These are phyloP conservation scores for Idris sp. DNA, from an alignment of 1,140 invertebrate genomes.

Conservation along the genomic window DNA sequence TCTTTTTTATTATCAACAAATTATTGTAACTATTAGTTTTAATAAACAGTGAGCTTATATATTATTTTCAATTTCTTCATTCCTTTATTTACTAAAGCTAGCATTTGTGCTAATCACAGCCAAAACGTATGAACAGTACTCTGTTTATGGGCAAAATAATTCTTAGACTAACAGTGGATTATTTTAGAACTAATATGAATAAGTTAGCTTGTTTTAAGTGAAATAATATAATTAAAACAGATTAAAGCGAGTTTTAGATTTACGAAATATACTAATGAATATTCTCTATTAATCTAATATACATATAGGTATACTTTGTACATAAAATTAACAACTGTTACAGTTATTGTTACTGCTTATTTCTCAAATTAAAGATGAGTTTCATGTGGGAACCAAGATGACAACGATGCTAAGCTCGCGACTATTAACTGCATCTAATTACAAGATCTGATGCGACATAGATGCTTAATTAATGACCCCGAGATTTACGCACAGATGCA, in stretches of 20 bases:
- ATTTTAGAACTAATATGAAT: conserved; percentile 44
- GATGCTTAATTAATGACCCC: conserved; percentile 77
- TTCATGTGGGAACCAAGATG: conserved; percentile 73
- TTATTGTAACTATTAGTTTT: too few relatives aligned
- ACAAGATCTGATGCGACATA: conserved; percentile 75
- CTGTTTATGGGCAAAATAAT: conserved; percentile 24
- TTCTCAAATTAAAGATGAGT: conserved; percentile 72
- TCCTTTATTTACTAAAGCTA: too few relatives aligned
- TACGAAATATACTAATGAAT: conserved; percentile 35
- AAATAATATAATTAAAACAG: conserved; percentile 35
- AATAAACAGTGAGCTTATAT: too few relatives aligned
- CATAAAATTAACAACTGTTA: conserved; percentile 34
- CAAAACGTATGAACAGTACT: neutral
- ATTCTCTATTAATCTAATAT: conserved; percentile 30
- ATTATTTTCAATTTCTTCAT: too few relatives aligned
- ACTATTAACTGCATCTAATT: conserved; percentile 79
- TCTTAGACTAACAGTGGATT: conserved; percentile 16
- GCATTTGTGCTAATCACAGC: too few relatives aligned
- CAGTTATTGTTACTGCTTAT: conserved; percentile 53
- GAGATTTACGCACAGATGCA: conserved; percentile 76
- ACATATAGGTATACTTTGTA: conserved; percentile 30
- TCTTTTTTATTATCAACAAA: too few relatives aligned
- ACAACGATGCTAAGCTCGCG: conserved; percentile 59
- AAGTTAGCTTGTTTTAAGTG: conserved; percentile 36
- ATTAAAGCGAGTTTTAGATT: conserved; percentile 14